Percentiles rank a stretch among this genome's conserved stretches.
phyloP scores from a whole-genome alignment of 2,888 invertebrate species.

The Drosophila subsilvestris region DNA sequence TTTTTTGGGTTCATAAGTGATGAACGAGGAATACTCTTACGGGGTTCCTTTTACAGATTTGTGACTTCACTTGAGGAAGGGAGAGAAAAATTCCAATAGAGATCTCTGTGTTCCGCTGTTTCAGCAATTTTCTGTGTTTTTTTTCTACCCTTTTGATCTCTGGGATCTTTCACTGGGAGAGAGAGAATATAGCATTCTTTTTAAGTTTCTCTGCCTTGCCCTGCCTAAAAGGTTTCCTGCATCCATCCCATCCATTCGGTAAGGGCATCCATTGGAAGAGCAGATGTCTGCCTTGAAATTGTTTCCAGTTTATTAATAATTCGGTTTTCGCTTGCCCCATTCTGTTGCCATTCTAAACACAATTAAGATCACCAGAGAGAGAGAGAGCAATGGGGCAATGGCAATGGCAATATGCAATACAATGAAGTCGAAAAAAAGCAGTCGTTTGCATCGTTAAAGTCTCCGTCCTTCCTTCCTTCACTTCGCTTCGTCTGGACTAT shows the following conservation, averaged over 20 bases:
- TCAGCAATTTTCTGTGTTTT: too few relatives aligned
- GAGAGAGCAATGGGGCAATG: slow-evolving; percentile 39
- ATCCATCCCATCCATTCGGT: neutral
- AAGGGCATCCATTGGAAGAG: slow-evolving; percentile 5
- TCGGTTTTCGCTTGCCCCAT: slow-evolving; percentile 19
- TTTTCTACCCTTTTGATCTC: too few relatives aligned
- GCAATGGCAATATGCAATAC: slow-evolving; percentile 36
- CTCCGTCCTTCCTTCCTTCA: slow-evolving; percentile 8
- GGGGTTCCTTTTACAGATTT: too few relatives aligned
- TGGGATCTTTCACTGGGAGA: too few relatives aligned
- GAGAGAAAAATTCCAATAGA: too few relatives aligned
- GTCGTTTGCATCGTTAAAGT: slow-evolving; percentile 68
- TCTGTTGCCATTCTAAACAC: slow-evolving; percentile 60
- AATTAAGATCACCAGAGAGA: slow-evolving; percentile 54
- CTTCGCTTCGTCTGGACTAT: neutral
- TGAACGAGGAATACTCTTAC: slow-evolving; percentile 5
- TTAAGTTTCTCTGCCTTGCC: too few relatives aligned
- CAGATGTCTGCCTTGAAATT: slow-evolving; percentile 16
- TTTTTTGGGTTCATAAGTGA: neutral
- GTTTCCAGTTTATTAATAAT: slow-evolving; percentile 33
- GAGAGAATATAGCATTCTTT: too few relatives aligned
- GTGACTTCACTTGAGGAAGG: too few relatives aligned
- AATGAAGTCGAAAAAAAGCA: slow-evolving; percentile 51
- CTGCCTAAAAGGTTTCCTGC: neutral
- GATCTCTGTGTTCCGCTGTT: too few relatives aligned